Evolutionary conservation across 2,888 invertebrate species (phyloP).

Genomic region (Bombylius discolor): DNA sequence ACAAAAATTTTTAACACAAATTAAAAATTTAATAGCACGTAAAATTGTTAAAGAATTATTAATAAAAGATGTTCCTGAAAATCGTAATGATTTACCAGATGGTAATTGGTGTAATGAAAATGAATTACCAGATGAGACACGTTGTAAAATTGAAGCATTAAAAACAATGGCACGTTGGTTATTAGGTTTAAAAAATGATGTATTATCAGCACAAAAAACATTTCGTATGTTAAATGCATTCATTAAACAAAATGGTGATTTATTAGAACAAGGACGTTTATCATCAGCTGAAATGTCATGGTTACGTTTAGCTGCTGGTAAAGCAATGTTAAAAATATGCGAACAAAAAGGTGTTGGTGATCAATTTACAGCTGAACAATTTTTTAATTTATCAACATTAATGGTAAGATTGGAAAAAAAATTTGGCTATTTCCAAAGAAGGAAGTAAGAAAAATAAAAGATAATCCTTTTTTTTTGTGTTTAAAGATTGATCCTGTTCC

Average conservation of each 20-base stretch:
- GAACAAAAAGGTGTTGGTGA: conserved; percentile 94
- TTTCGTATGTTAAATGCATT: conserved; percentile 90
- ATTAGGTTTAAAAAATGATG: conserved; percentile 76
- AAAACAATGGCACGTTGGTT: conserved; percentile 97
- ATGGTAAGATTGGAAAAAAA: conserved; percentile 50
- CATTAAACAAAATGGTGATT: conserved; percentile 81
- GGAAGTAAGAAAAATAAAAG: no score
- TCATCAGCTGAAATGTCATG: conserved; percentile 87
- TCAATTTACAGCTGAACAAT: conserved; percentile 88
- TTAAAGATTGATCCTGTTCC: conserved; percentile 56
- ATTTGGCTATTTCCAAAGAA: not conserved
- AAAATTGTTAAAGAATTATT: conserved; percentile 91
- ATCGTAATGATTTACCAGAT: conserved; percentile 33
- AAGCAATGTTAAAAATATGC: conserved; percentile 92
- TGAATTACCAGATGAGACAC: conserved; percentile 77
- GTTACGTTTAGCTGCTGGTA: conserved; percentile 81
- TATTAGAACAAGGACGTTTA: conserved; percentile 58
- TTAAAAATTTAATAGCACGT: conserved; percentile 88
- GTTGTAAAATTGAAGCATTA: conserved; percentile 84
- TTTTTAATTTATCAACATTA: conserved; percentile 81
- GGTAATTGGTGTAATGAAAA: conserved; percentile 70
- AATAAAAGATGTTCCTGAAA: conserved; percentile 60
- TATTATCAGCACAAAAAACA: conserved; percentile 80
- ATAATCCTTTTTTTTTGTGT: not conserved
- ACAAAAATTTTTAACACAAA: conserved; percentile 74